phyloP scores from a whole-genome alignment of 2,888 invertebrate species.

The Cheilosia impressa region DNA sequence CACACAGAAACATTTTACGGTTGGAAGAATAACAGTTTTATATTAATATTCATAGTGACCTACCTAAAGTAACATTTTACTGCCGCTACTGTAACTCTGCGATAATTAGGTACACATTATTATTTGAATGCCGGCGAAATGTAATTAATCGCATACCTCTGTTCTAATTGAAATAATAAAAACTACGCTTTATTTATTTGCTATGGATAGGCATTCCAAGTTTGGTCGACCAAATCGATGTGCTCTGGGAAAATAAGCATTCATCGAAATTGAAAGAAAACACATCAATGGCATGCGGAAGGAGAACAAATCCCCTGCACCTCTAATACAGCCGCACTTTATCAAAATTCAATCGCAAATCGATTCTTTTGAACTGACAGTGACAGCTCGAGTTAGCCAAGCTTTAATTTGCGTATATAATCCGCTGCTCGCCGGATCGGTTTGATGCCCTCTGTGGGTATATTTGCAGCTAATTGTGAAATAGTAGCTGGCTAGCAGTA shows the following conservation, averaged over 20 bases:
- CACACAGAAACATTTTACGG: too few species aligned
- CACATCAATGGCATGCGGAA: slow-evolving; percentile 34
- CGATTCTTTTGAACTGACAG: slow-evolving; percentile 32
- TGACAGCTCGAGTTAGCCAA: slow-evolving; percentile 6
- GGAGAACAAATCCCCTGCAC: neutral
- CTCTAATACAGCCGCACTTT: neutral
- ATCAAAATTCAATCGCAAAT: slow-evolving; percentile 19
- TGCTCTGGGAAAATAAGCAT: slow-evolving; percentile 9
- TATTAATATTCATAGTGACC: too few species aligned
- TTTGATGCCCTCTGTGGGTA: slow-evolving; percentile 27
- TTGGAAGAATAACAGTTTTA: too few species aligned
- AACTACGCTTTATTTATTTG: slow-evolving; percentile 24
- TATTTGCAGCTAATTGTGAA: slow-evolving; percentile 12
- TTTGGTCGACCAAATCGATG: slow-evolving; percentile 29
- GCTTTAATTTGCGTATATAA: slow-evolving; percentile 39
- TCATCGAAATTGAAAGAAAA: slow-evolving; percentile 7
- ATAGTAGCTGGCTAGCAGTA: neutral
- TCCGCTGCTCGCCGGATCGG: neutral
- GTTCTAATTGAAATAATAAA: slow-evolving; percentile 36
- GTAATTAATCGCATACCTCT: slow-evolving; percentile 52
- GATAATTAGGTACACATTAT: neutral
- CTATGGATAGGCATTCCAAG: slow-evolving; percentile 14
- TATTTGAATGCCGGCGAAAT: slow-evolving; percentile 14
- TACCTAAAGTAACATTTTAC: neutral
- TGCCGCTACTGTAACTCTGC: neutral